Conservation (phyloP, 2,888 invertebrate genomes). For the Penaeus monodon region DNA sequence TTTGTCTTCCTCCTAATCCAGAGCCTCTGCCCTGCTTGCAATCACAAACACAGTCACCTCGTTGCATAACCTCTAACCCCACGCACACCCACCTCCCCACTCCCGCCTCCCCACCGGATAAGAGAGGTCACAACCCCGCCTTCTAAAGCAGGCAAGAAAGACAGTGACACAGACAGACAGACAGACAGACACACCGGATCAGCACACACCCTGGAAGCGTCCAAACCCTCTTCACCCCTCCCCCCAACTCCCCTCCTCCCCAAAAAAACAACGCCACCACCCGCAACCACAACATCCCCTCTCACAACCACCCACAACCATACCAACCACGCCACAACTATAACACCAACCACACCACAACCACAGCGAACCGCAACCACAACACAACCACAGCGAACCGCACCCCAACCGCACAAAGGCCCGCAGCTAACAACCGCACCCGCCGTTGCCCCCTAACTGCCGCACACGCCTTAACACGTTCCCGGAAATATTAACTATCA, state of each 20-base stretch:
- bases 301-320: not conserved
- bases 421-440: too few relatives aligned
- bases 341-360: not conserved
- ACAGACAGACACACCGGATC: too few relatives aligned
- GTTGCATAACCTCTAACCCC: not conserved
- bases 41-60: slow-evolving; percentile 9
- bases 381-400: slow-evolving; percentile 5
- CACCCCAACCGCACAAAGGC: slow-evolving; percentile 5
- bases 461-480: slow-evolving; percentile 37
- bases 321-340: not conserved
- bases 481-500: slow-evolving; percentile 55
- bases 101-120: not conserved
- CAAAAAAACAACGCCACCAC: not conserved
- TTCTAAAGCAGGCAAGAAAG: too few relatives aligned
- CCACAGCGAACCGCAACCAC: not conserved
- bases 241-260: not conserved
- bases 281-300: not conserved
- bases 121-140: too few relatives aligned
- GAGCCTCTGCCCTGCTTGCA: not conserved
- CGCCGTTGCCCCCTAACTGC: slow-evolving; percentile 20
- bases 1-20: not conserved
- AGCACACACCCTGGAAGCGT: not conserved
- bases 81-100: not conserved
- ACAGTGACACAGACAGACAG: too few relatives aligned
- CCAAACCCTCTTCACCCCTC: not conserved